Base-by-base conservation (phyloP, 2,888 invertebrate species). In the Trachelus troglodyta region DNA sequence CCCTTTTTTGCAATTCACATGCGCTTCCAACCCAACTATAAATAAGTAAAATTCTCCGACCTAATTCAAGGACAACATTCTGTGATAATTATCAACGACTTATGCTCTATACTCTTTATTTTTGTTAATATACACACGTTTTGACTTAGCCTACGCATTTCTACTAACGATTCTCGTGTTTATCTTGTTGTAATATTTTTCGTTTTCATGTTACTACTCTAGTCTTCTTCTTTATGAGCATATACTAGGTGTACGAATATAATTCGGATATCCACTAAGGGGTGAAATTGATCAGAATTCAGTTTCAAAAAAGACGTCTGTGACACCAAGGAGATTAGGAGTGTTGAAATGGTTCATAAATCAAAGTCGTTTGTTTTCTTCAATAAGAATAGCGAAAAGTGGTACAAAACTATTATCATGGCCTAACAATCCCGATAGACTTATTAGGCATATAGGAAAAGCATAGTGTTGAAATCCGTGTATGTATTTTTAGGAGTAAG, bases 1-100 rank as follows among this genome's bases (percentile, higher is more conserved):
- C 79, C 78, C 75, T 73, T 81, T 79, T 81, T 69, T 23, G 35
- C 76, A 77, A 77, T 69, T 79, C 33, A 76, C 34, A 75, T 56
- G 23, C 56, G 23, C 3, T 56, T 9, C 23, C 23, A 56, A 56
- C 23, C 9, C 9, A 56, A 23, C 23, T 56, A 23, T 23, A 56
- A 56, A 56, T 23, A 23, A 15, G 23, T 23, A 56, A 23, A 23
- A 23, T 56, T 56, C 23, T 23, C 23, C 1, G 23, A 1, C 56
- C 56, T 23, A 56, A 56, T 23, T 56, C 56, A 56, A 56, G 9
- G 56, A 56, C 56, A 56, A 56, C 56, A 23, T 23, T 40, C 40
- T 56, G 2, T 23, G 23, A 56, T 23, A 23, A 56, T 56, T 56
- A 56, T 56, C 9, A 56, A 9, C 40, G 15, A 40, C 15, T 37